Evolutionary conservation across 1,140 invertebrate species (phyloP).

Genomic region (Conopomorpha cramerella): DNA sequence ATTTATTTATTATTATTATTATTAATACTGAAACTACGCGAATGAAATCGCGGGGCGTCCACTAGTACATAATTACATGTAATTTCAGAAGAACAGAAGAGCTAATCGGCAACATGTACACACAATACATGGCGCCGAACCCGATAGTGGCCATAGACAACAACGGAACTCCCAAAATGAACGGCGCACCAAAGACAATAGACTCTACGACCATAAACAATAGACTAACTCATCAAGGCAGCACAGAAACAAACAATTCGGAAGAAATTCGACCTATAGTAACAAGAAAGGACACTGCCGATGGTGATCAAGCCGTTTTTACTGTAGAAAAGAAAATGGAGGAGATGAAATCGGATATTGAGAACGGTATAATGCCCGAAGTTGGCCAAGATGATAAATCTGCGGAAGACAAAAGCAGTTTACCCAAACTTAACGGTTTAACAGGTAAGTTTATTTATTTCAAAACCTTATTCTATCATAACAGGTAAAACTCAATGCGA

Average conservation of each 20-base stretch:
- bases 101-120: constrained; percentile 51
- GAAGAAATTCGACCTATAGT: constrained; percentile 38
- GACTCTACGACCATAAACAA: constrained; percentile 21
- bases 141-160: constrained; percentile 32
- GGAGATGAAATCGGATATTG: constrained; percentile 14
- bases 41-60: too few species aligned
- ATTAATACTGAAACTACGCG: too few species aligned
- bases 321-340: constrained; percentile 39
- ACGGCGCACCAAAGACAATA: constrained; percentile 21
- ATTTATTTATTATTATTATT: too few species aligned
- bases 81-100: constrained; percentile 52
- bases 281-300: constrained; percentile 4
- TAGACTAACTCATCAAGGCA: constrained; percentile 24
- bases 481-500: too few species aligned
- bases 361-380: too few species aligned
- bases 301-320: constrained; percentile 30
- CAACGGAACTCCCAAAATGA: constrained; percentile 25
- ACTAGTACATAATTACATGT: too few species aligned
- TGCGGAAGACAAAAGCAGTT: too few species aligned
- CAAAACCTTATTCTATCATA: too few species aligned
- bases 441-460: too few species aligned
- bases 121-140: constrained; percentile 46
- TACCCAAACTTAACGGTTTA: too few species aligned
- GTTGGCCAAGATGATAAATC: too few species aligned
- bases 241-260: constrained; percentile 39